Evolutionary conservation across 2,797 vertebrate species (phyloP).

Genomic region (Pseudotriccus pelzelni): DNA sequence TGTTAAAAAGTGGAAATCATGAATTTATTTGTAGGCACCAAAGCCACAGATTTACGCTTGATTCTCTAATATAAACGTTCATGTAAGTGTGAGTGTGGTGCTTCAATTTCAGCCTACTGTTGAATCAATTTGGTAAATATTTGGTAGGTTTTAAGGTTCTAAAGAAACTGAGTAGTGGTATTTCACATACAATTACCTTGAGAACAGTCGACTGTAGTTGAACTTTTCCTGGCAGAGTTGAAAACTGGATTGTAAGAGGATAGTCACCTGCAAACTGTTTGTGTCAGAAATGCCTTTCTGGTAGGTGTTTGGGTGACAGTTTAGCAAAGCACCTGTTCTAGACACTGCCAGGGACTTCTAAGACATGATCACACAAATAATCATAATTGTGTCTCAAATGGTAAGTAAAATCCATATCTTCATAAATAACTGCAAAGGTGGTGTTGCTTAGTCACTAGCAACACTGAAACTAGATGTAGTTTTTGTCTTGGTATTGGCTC

Average conservation of each 20-base stretch:
- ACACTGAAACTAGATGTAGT: background rate
- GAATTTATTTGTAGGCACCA: background rate
- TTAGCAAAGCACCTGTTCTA: background rate
- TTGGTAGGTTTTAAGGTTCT: no score
- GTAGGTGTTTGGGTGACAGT: background rate
- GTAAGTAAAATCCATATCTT: background rate
- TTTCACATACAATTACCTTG: background rate
- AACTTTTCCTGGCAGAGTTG: background rate
- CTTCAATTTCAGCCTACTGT: background rate
- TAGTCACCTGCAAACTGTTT: background rate
- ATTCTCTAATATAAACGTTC: background rate
- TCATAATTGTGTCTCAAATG: background rate
- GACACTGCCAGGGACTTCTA: background rate
- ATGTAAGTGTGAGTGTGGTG: rapidly evolving
- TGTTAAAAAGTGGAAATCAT: background rate
- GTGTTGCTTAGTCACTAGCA: background rate
- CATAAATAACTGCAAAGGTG: background rate
- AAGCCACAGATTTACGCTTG: background rate
- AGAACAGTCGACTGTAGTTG: background rate
- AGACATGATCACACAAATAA: background rate
- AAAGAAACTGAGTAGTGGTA: background rate
- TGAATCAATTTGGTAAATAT: background rate
- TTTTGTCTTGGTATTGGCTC: background rate
- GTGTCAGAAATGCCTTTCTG: background rate
- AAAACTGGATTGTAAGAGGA: background rate